phyloP scores from a whole-genome alignment of 2,888 invertebrate genomes.

The Pharmacophagus antenor region DNA sequence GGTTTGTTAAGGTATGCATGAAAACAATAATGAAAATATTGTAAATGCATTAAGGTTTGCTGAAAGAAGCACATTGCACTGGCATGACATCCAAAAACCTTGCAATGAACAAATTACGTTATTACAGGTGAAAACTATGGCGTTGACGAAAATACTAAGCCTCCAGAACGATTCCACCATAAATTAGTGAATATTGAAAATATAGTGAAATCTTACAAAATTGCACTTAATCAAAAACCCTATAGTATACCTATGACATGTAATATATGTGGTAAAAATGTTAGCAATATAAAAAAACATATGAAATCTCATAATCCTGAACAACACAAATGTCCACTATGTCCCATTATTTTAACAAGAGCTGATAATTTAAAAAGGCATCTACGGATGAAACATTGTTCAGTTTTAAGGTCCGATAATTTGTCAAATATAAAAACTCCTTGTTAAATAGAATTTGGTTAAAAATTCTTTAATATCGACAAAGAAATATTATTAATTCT shows the following conservation, averaged over 20 bases:
- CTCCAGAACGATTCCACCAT: slow-evolving; percentile 61
- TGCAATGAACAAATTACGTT: slow-evolving; percentile 60
- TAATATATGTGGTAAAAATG: slow-evolving; percentile 83
- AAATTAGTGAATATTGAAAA: slow-evolving; percentile 63
- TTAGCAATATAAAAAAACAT: slow-evolving; percentile 85
- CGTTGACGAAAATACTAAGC: slow-evolving; percentile 73
- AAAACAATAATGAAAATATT: slow-evolving; percentile 17
- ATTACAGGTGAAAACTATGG: slow-evolving; percentile 75
- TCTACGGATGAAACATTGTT: slow-evolving; percentile 83
- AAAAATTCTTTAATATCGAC: slow-evolving; percentile 27
- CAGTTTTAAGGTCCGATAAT: slow-evolving; percentile 61
- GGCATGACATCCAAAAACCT: slow-evolving; percentile 39
- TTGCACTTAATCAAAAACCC: slow-evolving; percentile 55
- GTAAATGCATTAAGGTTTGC: slow-evolving; percentile 24
- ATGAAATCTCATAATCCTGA: slow-evolving; percentile 84
- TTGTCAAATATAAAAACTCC: slow-evolving; percentile 65
- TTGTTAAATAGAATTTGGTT: slow-evolving; percentile 42
- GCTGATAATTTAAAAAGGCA: slow-evolving; percentile 85
- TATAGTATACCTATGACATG: slow-evolving; percentile 77
- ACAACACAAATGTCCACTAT: slow-evolving; percentile 82
- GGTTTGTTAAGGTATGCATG: slow-evolving; percentile 26
- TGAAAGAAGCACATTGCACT: slow-evolving; percentile 33
- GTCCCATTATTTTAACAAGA: slow-evolving; percentile 82
- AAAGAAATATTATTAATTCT: slow-evolving; percentile 3
- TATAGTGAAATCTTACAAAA: slow-evolving; percentile 63